Evolutionary conservation across 2,888 invertebrate genomes (phyloP).

Genomic region (Andrena fulva): DNA sequence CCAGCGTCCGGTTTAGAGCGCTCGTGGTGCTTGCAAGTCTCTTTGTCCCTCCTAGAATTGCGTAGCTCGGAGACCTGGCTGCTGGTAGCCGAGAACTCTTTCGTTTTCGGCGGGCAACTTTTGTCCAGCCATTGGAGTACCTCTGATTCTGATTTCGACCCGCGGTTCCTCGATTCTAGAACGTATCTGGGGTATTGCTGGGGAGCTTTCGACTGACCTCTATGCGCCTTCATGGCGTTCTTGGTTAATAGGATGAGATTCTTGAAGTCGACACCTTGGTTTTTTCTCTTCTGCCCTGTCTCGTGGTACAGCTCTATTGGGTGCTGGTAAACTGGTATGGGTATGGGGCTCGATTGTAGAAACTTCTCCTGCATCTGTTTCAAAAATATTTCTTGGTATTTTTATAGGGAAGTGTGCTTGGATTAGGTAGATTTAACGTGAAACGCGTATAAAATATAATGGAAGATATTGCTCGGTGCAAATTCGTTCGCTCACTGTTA

Average conservation of each 20-base stretch:
- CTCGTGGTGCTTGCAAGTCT: slow-evolving; percentile 23
- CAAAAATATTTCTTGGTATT: too few species aligned
- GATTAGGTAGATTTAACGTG: too few species aligned
- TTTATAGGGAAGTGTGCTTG: too few species aligned
- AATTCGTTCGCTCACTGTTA: too few species aligned
- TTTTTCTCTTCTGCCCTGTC: slow-evolving; percentile 72
- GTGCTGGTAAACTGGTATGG: slow-evolving; percentile 81
- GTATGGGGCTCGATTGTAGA: slow-evolving; percentile 54
- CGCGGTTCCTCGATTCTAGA: slow-evolving; percentile 68
- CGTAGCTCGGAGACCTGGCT: slow-evolving; percentile 66
- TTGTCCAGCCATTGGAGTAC: slow-evolving; percentile 71
- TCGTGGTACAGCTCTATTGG: slow-evolving; percentile 78
- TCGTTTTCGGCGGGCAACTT: slow-evolving; percentile 68
- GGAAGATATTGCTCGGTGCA: too few species aligned
- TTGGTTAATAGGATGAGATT: slow-evolving; percentile 82
- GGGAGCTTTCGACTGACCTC: slow-evolving; percentile 74
- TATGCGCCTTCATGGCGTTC: slow-evolving; percentile 68
- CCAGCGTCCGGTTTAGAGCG: slow-evolving; percentile 13
- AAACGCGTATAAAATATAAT: too few species aligned
- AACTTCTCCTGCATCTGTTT: slow-evolving; percentile 64
- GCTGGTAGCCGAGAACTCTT: slow-evolving; percentile 69
- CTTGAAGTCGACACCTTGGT: slow-evolving; percentile 81
- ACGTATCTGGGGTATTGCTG: slow-evolving; percentile 68
- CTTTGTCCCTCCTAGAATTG: slow-evolving; percentile 22
- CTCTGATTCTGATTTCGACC: slow-evolving; percentile 45